Conservation (phyloP, 2,113 vertebrate species). For the Nipponia nippon region DNA sequence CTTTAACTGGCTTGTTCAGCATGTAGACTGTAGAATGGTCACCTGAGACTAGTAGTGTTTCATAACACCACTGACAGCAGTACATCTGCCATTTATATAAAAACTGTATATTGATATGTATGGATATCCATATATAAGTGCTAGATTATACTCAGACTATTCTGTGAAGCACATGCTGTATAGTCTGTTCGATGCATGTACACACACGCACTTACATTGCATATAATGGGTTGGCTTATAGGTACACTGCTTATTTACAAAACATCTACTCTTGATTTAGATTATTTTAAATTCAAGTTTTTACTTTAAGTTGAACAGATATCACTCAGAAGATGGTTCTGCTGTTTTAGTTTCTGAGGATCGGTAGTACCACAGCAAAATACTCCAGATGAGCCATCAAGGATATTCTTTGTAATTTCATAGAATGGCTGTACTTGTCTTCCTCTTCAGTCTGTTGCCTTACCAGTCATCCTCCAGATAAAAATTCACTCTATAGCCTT, state of each 20-base stretch:
- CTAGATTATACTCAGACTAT: background rate
- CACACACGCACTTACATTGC: fast-evolving
- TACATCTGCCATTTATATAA: background rate
- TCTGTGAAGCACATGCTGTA: background rate
- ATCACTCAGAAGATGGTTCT: background rate
- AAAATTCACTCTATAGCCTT: background rate
- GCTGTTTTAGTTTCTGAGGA: background rate
- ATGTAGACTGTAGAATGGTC: background rate
- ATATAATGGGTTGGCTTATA: background rate
- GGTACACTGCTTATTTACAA: background rate
- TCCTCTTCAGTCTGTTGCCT: background rate
- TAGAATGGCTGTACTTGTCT: background rate
- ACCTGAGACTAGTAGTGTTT: background rate
- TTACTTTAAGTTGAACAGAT: background rate
- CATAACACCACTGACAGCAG: background rate
- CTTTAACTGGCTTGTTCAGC: background rate
- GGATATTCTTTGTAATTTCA: background rate
- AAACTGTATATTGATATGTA: background rate
- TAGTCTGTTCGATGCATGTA: background rate
- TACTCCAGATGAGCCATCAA: background rate
- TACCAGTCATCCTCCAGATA: background rate
- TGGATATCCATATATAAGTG: background rate
- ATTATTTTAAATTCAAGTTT: background rate
- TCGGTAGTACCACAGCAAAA: background rate
- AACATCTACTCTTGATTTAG: background rate